Base-by-base conservation (phyloP, 2,113 vertebrate genomes). In the Takifugu bimaculatus region DNA sequence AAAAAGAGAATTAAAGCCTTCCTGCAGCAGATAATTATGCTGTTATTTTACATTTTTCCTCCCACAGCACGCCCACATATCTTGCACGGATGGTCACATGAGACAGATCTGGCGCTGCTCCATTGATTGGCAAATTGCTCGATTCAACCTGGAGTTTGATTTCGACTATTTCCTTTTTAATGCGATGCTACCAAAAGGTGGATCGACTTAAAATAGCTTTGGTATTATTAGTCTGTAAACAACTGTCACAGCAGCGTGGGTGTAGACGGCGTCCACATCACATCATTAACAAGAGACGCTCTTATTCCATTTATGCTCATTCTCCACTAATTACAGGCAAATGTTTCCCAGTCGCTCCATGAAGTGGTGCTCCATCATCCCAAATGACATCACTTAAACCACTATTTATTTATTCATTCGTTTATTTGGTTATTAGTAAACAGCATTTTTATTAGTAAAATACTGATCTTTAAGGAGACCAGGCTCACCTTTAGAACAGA, bases 311-410 rank as follows among this genome's bases (percentile, higher is more conserved):
- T 80, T 68, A 72, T 62, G 63, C 69, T 79, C 72, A 54, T 75
- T 80, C 74, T 77, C 77, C 35, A 57, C 65, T 86, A 86, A 86
- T 89, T 83, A 83, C 71, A 68, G 70, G 79, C 71, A 81, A 82
- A 85, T 82, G 79, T 66, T 68, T 74, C 83, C 79, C 66, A 60
- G 70, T 76, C 55, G 75, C 78, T 67, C 69, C 67, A 77, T 80
- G 80, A 83, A 85, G 63, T 57, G 29, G 26, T 43, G 63, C 64
- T 84, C 72, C 71, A 77, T 88, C 78, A 83, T 75, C 57, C 54
- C 52, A 55, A 60, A 78, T 74, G 74, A 77, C 72, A 75, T 47
- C 68, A 66, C 66, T 70, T 69, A 26, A 55, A 83, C 50, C 57
- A 57, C 57, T 82, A 60, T 55, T 57, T 66, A 57, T 72, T n/a